These are phyloP conservation scores for Goniozus legneri DNA, from an alignment of 1,140 invertebrate genomes.

Conservation along the genomic window DNA sequence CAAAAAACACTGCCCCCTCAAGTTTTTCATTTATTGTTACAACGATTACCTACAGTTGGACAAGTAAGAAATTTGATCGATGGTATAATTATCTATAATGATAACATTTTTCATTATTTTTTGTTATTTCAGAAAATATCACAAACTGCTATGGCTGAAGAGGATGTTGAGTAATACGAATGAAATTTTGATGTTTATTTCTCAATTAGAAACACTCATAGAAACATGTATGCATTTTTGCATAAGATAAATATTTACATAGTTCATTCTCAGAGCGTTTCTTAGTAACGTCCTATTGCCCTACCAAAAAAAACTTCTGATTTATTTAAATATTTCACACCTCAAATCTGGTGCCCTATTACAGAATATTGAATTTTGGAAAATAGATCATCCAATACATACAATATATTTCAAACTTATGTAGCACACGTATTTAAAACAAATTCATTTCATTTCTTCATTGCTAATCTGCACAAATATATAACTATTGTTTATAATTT, in stretches of 20 bases:
- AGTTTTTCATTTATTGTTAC: conserved; percentile 83
- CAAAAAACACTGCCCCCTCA: conserved; percentile 90
- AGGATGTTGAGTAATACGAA: conserved; percentile 46
- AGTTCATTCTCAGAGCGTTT: conserved; percentile 3
- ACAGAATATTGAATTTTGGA: too few relatives aligned
- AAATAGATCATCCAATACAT: too few relatives aligned
- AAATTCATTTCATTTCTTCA: too few relatives aligned
- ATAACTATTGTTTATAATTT: too few relatives aligned
- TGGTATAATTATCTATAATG: conserved; percentile 2
- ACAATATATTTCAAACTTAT: too few relatives aligned
- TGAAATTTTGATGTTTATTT: conserved; percentile 27
- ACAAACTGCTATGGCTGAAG: conserved; percentile 44
- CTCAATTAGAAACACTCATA: conserved; percentile 32
- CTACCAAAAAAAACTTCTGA: too few relatives aligned
- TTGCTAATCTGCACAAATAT: too few relatives aligned
- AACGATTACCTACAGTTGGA: conserved; percentile 70
- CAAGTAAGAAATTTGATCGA: conserved; percentile 46
- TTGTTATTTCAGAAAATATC: conserved; percentile 42
- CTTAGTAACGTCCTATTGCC: not conserved
- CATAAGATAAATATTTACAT: conserved; percentile 13
- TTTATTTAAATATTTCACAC: too few relatives aligned
- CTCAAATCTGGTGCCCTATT: too few relatives aligned
- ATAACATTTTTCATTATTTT: conserved; percentile 6
- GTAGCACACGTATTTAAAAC: too few relatives aligned
- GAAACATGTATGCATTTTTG: conserved; percentile 23